phyloP scores from a whole-genome alignment of 1,140 invertebrate species.

The Phortica variegata region DNA sequence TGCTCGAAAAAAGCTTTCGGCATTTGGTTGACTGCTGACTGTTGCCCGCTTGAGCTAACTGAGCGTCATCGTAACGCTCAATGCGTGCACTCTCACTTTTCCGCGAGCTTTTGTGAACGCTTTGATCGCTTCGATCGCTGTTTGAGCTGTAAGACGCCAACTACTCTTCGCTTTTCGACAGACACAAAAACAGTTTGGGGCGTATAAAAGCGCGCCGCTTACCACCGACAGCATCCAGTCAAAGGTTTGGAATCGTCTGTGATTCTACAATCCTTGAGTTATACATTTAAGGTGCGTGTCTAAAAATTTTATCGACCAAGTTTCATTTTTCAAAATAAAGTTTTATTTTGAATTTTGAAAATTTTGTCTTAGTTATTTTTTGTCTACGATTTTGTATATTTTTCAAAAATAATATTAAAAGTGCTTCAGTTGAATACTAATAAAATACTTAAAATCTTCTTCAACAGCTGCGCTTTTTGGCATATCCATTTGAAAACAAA shows the following conservation, averaged over 20 bases:
- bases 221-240: constrained; percentile 70
- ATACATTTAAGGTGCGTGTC: constrained; percentile 31
- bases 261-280: constrained; percentile 54
- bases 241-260: constrained; percentile 57
- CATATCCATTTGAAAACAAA: constrained; percentile 18
- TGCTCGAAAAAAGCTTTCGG: not conserved
- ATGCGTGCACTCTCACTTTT: not conserved
- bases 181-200: constrained; percentile 58
- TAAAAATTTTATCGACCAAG: no score
- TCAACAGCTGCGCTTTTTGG: constrained; percentile 29
- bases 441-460: constrained; percentile 1
- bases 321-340: constrained; percentile 12
- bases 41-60: not conserved
- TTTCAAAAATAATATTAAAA: constrained; percentile 1
- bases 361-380: constrained; percentile 6
- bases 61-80: not conserved
- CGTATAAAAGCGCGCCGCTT: constrained; percentile 65
- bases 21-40: not conserved
- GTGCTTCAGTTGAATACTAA: not conserved
- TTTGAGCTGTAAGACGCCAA: constrained; percentile 18
- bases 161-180: constrained; percentile 43
- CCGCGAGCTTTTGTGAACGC: constrained; percentile 20
- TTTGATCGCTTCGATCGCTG: constrained; percentile 11
- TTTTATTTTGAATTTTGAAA: not conserved
- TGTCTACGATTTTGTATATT: not conserved